Base-by-base conservation (phyloP, 2,113 vertebrate species). In the Meles meles region DNA sequence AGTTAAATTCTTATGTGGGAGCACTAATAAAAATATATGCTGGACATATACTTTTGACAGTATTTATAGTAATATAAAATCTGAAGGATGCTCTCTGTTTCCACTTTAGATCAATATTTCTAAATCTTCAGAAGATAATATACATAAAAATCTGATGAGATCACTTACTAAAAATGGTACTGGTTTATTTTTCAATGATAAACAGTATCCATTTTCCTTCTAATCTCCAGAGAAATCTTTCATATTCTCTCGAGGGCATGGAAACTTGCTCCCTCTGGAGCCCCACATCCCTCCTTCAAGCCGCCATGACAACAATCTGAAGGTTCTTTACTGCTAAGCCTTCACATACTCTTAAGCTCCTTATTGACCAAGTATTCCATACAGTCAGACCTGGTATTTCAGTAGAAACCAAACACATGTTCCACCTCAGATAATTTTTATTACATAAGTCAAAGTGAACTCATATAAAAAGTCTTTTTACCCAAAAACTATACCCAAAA, bases 361-460 rank as follows among this genome's bases (percentile, higher is more conserved):
- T 92, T 29, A 85, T 81, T 13, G 61, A n/a, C 3, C n/a, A 47
- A 42, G 10, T 14, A 77, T 25, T 39, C 69, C 37, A 83, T 6
- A 27, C 29, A 49, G 27, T 74, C n/a, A 69, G 39, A 80, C 34
- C 79, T 63, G 72, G 37, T 44, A 34, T 72, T n/a, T 80, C 34
- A 84, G 61, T n/a, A 94, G 71, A 84, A 88, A 84, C 18, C 17
- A 94, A 92, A 80, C 5, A 34, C 57, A 81, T 11, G 15, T 8
- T 8, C 25, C 49, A 61, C 8, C 44, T 79, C 92, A 93, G 42
- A 57, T 72, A 11, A 57, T 29, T 55, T 85, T 39, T 47, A 63
- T 31, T 71, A 92, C 12, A 17, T 6, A 97, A 83, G 72, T 55
- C 74, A 97, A 86, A 92, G 37, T 79, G 89, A 96, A 90, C 77